Base-by-base conservation (phyloP, 2,888 invertebrate species). In the Lepidocyrtoides sp. region DNA sequence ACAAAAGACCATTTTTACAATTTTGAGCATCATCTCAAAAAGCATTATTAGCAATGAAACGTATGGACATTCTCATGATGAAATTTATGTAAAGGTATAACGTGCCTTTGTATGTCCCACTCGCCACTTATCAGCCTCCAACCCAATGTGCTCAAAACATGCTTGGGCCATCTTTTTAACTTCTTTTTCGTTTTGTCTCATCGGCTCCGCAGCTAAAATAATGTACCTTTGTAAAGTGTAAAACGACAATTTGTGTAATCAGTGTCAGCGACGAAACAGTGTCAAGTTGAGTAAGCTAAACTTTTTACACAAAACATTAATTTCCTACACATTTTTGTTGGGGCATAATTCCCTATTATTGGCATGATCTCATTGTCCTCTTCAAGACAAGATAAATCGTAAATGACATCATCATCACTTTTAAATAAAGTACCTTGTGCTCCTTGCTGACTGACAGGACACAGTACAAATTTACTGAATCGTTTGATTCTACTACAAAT, bases 101-200 rank as follows among this genome's bases (percentile, higher is more conserved):
- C 72, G 82, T 97, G 99, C 99, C 98, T 99, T 99, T 94, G 99
- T 99, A 96, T 98, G 98, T 96, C 99, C 99, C 96, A 99, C 97
- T 96, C 99, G 97, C 97, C 98, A 99, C 96, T 97, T 97, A 95
- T 99, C 99, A 94, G 97, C 97, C 96, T 98, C 99, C 96, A 99
- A 97, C 95, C 96, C 97, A 95, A 98, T 96, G 95, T 97, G 96
- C 95, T 98, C 97, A 95, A 98, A 96, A 96, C 99, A 98, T 96
- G 97, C 98, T 95, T 97, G 96, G 94, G 98, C 98, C 93, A 98
- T 97, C 95, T 97, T 97, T 96, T 98, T 98, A 93, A 98, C 97
- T 93, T 98, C 97, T 94, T 97, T 97, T 95, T 97, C 96, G 96
- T 98, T 98, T 93, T 97, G 96, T 94, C 97, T 96, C 98, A 98